phyloP scores from a whole-genome alignment of 37 sponge, comb jelly and placozoan genomes.

The Diacarnus erythraeanus region DNA sequence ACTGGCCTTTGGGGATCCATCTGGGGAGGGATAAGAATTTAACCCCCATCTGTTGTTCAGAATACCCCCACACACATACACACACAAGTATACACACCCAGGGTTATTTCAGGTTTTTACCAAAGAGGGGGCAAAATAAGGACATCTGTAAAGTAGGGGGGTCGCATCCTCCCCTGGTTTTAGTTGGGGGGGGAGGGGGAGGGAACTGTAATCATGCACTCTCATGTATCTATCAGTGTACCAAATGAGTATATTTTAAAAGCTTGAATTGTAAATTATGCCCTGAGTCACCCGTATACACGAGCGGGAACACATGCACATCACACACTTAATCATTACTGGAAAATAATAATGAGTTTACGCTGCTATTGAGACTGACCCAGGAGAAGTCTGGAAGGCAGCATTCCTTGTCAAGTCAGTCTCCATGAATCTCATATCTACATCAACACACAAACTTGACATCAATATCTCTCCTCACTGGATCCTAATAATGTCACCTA shows the following conservation, averaged over 20 bases:
- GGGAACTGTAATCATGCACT: no score
- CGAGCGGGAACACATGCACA: no score
- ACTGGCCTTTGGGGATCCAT: constrained; percentile 82
- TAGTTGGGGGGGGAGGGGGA: background rate
- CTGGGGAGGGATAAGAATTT: constrained; percentile 18
- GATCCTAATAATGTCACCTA: background rate
- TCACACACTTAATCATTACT: no score
- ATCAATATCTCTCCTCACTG: background rate
- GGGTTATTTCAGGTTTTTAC: background rate
- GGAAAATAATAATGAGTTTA: no score
- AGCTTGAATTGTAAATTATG: background rate
- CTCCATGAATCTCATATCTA: constrained; percentile 68
- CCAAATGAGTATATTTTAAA: no score
- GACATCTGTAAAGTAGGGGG: background rate
- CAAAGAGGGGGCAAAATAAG: background rate
- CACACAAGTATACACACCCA: background rate
- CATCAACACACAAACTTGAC: background rate
- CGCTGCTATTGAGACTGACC: constrained; percentile 10
- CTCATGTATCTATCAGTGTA: no score
- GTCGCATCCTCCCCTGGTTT: no score
- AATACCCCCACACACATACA: no score
- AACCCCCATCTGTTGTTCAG: no score
- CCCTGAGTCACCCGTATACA: background rate
- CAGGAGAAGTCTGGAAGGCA: constrained; percentile 39
- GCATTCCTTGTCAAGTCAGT: constrained; percentile 28